phyloP scores from a whole-genome alignment of 2,113 vertebrate species.

The Peromyscus californicus region DNA sequence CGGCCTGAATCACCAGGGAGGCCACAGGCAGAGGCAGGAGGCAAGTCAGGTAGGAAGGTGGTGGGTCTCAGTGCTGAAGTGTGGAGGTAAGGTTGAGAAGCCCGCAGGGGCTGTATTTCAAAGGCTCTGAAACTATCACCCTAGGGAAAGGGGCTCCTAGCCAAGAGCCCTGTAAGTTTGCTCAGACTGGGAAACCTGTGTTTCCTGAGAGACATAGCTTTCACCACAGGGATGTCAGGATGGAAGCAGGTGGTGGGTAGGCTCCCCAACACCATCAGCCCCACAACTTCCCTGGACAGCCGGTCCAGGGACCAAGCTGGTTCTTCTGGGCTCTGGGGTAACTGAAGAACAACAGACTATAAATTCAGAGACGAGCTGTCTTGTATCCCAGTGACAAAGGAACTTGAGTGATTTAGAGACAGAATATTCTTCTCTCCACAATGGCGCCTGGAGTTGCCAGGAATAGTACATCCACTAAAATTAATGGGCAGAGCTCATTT shows the following conservation, averaged over 20 bases:
- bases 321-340: background rate
- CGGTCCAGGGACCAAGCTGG: background rate
- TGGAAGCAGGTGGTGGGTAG: background rate
- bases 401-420: constrained; percentile 64
- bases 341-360: constrained; percentile 1
- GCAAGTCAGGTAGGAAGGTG: background rate
- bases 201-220: background rate
- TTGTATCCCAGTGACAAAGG: accelerated
- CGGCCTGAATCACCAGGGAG: background rate
- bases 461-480: constrained; percentile 80
- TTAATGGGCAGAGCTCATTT: constrained; percentile 80
- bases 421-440: constrained; percentile 62
- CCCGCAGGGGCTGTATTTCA: background rate
- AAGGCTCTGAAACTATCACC: background rate
- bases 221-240: accelerated
- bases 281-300: background rate
- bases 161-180: background rate
- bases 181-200: background rate
- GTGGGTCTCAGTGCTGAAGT: background rate
- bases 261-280: background rate
- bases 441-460: constrained; percentile 68
- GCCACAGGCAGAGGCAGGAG: background rate
- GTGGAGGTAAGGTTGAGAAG: background rate
- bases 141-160: background rate
- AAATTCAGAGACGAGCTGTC: constrained; percentile 8